These are phyloP conservation scores for Lonchura striata DNA, from an alignment of 2,113 vertebrate species.

Conservation along the genomic window DNA sequence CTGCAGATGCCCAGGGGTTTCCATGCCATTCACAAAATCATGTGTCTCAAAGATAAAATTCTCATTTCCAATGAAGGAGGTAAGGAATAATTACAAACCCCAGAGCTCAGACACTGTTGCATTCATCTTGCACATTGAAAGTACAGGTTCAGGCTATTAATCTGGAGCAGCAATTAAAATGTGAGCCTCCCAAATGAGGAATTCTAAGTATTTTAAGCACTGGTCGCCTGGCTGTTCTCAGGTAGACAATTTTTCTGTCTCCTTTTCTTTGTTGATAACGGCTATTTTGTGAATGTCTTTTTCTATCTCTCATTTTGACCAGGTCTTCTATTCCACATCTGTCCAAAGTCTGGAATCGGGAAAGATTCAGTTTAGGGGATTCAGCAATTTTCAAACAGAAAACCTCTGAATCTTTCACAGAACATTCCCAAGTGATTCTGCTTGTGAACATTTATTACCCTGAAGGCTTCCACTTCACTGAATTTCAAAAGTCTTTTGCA, in stretches of 20 bases:
- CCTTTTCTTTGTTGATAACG: neutral
- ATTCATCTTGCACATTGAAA: neutral
- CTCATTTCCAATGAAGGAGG: neutral
- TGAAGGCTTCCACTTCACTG: neutral
- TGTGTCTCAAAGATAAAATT: neutral
- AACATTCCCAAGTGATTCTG: neutral
- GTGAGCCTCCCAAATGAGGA: neutral
- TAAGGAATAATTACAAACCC: neutral
- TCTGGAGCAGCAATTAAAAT: slow-evolving; percentile 9
- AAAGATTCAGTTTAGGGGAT: neutral
- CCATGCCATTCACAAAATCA: neutral
- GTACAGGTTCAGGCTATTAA: neutral
- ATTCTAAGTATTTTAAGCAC: neutral
- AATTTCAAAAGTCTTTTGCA: slow-evolving; percentile 33
- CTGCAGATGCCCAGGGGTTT: neutral
- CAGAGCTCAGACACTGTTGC: neutral
- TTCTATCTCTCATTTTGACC: neutral
- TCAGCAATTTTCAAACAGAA: slow-evolving; percentile 18
- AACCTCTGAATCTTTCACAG: slow-evolving; percentile 1
- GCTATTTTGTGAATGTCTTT: neutral
- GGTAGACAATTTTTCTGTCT: neutral
- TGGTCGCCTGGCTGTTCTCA: neutral
- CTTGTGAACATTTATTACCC: slow-evolving; percentile 10
- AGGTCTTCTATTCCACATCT: neutral
- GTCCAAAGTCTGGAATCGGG: neutral